A percentile compares a stretch with the other conserved stretches of the same genome.
These are phyloP conservation scores for Esox masquinongy DNA, from an alignment of 2,797 vertebrate genomes.

Conservation along the genomic window DNA sequence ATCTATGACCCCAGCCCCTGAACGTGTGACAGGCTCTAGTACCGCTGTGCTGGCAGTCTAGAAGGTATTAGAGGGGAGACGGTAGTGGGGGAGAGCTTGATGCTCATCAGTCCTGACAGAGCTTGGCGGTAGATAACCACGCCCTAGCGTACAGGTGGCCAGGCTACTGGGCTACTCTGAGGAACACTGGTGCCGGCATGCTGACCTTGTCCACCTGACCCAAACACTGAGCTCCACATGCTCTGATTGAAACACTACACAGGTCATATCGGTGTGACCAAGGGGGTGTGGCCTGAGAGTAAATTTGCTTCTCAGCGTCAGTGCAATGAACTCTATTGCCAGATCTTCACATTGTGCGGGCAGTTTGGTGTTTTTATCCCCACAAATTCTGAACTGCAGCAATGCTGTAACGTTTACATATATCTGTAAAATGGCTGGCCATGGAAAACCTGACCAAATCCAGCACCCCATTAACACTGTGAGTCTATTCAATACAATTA, in stretches of 20 bases:
- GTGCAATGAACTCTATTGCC: not conserved
- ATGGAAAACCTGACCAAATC: slow-evolving; percentile 28
- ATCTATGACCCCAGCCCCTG: slow-evolving; percentile 36
- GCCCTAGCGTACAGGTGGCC: slow-evolving; percentile 60
- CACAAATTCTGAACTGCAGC: not conserved
- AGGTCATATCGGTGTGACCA: slow-evolving; percentile 15
- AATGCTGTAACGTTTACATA: not conserved
- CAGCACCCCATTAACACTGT: slow-evolving; percentile 12
- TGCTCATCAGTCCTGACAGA: slow-evolving; percentile 72
- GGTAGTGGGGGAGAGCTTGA: slow-evolving; percentile 61
- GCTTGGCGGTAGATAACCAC: slow-evolving; percentile 73
- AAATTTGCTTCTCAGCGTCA: not conserved
- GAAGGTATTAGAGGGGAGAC: slow-evolving; percentile 34
- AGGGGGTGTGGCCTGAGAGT: not conserved
- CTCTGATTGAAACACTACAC: slow-evolving; percentile 44
- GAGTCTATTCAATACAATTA: slow-evolving; percentile 19
- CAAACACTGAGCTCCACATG: slow-evolving; percentile 46
- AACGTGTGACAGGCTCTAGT: not conserved
- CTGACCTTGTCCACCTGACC: slow-evolving; percentile 49
- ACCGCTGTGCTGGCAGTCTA: slow-evolving; percentile 45
- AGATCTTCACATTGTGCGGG: not conserved
- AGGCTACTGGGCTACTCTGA: slow-evolving; percentile 35
- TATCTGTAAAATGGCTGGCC: not conserved
- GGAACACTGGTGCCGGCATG: slow-evolving; percentile 55
- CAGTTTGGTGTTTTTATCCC: not conserved